Base-by-base conservation (phyloP, 2,888 invertebrate species). In the Dimorphilus gyrociliatus region DNA sequence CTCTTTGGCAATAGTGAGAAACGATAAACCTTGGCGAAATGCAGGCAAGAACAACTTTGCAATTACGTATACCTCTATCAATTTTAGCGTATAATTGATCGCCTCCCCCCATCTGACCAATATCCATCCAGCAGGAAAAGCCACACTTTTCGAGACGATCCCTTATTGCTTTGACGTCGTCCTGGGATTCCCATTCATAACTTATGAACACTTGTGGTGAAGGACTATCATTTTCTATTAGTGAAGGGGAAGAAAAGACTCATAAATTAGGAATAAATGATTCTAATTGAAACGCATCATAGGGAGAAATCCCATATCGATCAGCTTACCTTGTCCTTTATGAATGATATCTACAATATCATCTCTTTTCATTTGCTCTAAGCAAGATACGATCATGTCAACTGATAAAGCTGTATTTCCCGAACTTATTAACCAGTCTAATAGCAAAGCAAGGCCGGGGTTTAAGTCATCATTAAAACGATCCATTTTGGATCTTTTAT, bases 61-160 rank as follows among this genome's bases (percentile, higher is more conserved):
- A 47, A 31, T 51, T 45, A 24, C 61, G 50, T n/a, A 65, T 53
- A 5, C 60, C 65, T 31, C 57, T 50, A 34, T 65, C 64, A 28
- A 65, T 63, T 36, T 55, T 58, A 15, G 48, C 48, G 36, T 60
- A 55, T 2, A 65, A 50, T 21, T 54, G 51, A 37, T 65, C 64
- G 3, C 61, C 61, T 5, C 61, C 61, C 10, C 63, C 58, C 46
- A 60, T 50, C 41, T 63, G 61, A 27, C 63, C 63, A 25, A 63
- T 53, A 42, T 65, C 65, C 63, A 65, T 63, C 63, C 64, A 65
- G 42, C 64, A 65, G 18, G 53, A 49, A 37, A 54, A 58, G 4
- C 64, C 64, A 8, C 53, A 47, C 21, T 53, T 46, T 42, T 64
- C 64, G 24, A 65, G 47, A 29, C 49, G 36, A 27, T 56, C 53